Base-by-base conservation (phyloP, 1,140 invertebrate genomes). In the Drosophila punjabiensis region DNA sequence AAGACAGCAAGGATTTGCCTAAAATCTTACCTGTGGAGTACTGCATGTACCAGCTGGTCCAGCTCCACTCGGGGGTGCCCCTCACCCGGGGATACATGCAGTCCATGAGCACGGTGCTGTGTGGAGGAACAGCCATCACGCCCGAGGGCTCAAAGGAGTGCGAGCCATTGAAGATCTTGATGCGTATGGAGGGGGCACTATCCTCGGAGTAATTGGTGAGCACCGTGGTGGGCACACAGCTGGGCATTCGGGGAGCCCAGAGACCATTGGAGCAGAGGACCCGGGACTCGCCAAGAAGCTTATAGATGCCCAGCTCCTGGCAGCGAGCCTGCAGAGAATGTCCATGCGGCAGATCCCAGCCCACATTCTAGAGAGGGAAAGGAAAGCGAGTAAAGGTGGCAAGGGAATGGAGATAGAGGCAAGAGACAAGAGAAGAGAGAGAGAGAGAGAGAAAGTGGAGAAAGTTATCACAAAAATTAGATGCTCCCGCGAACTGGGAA, bases 21-120 rank as follows among this genome's bases (percentile, higher is more conserved):
- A 9, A 3, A 4, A 6, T 3, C 92, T 93, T 83, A 97, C 97
- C 96, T 76, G 96, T 96, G 14, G 95, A 93, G 91, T 97, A 97
- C 89, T 96, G 95, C 71, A 96, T 95, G 75, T 95, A 95, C 13
- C 95, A 96, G 41, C 97, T 96, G 1, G 97, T 97, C 97, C 97
- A 98, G n/a, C 95, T 96, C 97, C 97, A 98, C 70, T 97, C 96
- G 1, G 97, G 97, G 66, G 96, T 96, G 3, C 97, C 97, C 30
- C 96, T 92, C 41, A 95, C 94, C 61, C 97, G 93, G 0, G 95
- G 95, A 82, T 96, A 97, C 60, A 98, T 94, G 86, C 97, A 98
- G 90, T 98, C 97, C 52, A 98, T 94, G 89, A 97, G 96, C 1
- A 98, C 91, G 0, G 97, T 97, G 76, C 96, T 97, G 70, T 96